Base-by-base conservation (phyloP, 2,797 vertebrate species). In the Gallinago nigripennis region DNA sequence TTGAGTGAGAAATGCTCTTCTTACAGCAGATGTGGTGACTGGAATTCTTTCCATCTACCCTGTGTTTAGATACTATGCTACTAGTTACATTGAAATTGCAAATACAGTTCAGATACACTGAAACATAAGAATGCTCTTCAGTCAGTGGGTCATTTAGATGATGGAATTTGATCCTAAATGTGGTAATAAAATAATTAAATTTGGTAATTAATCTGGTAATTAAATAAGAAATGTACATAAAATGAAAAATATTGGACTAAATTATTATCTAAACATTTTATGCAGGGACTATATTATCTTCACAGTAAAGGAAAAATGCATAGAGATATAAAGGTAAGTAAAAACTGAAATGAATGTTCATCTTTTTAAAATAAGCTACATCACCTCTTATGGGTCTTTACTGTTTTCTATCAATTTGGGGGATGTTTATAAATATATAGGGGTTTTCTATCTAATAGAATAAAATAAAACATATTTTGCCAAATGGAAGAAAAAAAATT, bases 221-320 rank as follows among this genome's bases (percentile, higher is more conserved):
- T 82, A 70, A 77, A 19, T 78, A 69, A 58, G 58, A 65, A 78
- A 66, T 35, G 8, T 63, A 30, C 76, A 19, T 80, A 24, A 86
- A 69, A 82, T 82, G 30, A 78, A 76, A 86, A 79, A 75, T 69
- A 48, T 4, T 79, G 39, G 8, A 76, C 57, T 96, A 86, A 92
- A 91, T 92, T 23, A 43, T 56, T 69, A 3, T 57, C 48, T 86
- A 50, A 79, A 88, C 92, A 79, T 96, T 93, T 96, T 92, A 75
- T 97, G 3, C 97, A 99, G 99, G 99, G 99, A 94, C 98, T 99
- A 18, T 99, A 99, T 97, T 99, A 99, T 96, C 99, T 99, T 95
- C 99, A 99, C 95, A 99, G 98, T 97, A 99, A 99, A 98, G 99
- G 99, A 97, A 99, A 99, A 98, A 99, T 99, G 99, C 99, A 99